phyloP scores from a whole-genome alignment of 2,888 invertebrate genomes.

The Sympetrum striolatum region DNA sequence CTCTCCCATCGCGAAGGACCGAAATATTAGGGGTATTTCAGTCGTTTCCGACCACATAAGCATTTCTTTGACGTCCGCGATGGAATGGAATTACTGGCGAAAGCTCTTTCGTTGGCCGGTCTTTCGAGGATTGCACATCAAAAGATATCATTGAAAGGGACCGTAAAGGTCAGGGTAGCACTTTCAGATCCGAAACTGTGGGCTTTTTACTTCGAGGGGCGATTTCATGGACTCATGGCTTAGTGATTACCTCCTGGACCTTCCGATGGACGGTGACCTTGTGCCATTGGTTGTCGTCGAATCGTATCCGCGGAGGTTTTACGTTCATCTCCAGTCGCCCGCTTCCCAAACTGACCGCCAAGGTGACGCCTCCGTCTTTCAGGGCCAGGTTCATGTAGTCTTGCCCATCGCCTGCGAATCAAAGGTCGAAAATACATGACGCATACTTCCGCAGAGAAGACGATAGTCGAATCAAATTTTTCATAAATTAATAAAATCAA shows the following conservation, averaged over 20 bases:
- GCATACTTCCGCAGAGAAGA: too few relatives aligned
- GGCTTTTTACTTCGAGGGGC: neutral
- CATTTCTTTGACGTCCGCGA: too few relatives aligned
- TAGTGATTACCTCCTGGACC: slow-evolving; percentile 79
- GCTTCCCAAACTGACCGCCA: slow-evolving; percentile 89
- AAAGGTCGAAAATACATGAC: too few relatives aligned
- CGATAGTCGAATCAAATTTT: too few relatives aligned
- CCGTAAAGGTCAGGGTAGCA: neutral
- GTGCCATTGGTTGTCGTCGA: slow-evolving; percentile 97
- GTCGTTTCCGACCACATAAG: too few relatives aligned
- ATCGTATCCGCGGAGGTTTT: slow-evolving; percentile 84
- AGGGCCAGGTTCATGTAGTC: slow-evolving; percentile 90
- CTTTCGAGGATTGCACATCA: too few relatives aligned
- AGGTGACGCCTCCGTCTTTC: slow-evolving; percentile 85
- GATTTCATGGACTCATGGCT: neutral
- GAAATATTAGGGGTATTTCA: too few relatives aligned
- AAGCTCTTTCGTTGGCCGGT: too few relatives aligned
- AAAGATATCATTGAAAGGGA: too few relatives aligned
- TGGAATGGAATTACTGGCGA: too few relatives aligned
- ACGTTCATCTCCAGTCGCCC: slow-evolving; percentile 90
- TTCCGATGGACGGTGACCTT: slow-evolving; percentile 87
- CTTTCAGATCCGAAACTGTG: neutral
- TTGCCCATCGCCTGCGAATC: slow-evolving; percentile 77
- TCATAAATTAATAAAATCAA: too few relatives aligned
- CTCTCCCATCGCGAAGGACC: too few relatives aligned